Evolutionary conservation across 2,797 vertebrate genomes (phyloP), one percentile per base, ranked within the genome.

Genomic region (Euphonia xanthogaster): DNA sequence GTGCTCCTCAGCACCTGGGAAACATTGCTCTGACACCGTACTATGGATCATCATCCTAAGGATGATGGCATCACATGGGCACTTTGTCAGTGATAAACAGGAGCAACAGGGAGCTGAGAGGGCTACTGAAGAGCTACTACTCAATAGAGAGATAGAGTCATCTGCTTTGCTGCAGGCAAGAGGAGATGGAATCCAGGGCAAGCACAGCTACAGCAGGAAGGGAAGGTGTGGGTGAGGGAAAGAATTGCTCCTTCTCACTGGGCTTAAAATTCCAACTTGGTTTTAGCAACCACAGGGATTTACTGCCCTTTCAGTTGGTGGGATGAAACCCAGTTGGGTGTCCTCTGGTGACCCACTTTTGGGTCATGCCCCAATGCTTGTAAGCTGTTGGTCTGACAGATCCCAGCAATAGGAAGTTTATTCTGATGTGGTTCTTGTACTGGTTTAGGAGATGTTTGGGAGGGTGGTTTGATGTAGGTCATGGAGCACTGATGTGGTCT

Each of bases 361-460:
- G 94, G 96, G 95, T 96, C 95, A 86, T 93, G 91, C 86, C 93
- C 95, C 86, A 91, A 0, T 61, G 44, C 83, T 91, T 90, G 82
- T 93, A 91, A 95, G 61, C 68, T 80, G 25, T 61, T 94, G 86
- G 96, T 96, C 93, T 95, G 91, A 97, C 81, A 96, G 87, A 96
- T 94, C 90, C 97, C 89, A 93, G 97, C 78, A 96, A 96, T 93
- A 97, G 97, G 97, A 98, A 98, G 96, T 97, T 98, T 98, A 97
- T 97, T 93, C 95, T 96, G 86, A 80, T 98, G 97, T 96, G 97
- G 97, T 96, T 97, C 95, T 94, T 93, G 92, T 78, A 95, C 94
- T 96, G 96, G 95, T 90, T 96, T 89, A 95, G 93, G 75, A 97
- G 97, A 97, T 97, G 95, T 98, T 97, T 98, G 95, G 93, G 95